These are phyloP conservation scores for Mungos mungo DNA, from an alignment of 2,113 vertebrate species.

Conservation along the genomic window DNA sequence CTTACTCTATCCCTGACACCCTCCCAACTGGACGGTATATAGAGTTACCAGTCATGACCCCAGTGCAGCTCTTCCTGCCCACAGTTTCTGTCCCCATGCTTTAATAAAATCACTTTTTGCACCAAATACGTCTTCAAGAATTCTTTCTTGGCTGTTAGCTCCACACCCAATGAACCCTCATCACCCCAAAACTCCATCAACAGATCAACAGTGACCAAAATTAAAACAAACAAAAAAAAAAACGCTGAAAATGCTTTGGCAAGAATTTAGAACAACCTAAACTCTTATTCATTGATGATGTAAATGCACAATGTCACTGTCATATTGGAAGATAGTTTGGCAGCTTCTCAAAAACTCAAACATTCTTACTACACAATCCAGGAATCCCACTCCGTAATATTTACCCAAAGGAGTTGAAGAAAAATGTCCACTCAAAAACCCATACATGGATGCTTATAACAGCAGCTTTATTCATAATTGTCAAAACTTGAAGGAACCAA, in stretches of 20 bases:
- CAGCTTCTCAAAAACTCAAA: neutral
- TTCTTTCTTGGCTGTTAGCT: too few relatives aligned
- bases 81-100: too few relatives aligned
- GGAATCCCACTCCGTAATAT: neutral
- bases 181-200: too few relatives aligned
- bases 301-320: neutral
- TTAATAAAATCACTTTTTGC: too few relatives aligned
- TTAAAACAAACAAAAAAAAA: too few relatives aligned
- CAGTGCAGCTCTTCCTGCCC: too few relatives aligned
- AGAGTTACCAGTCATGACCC: too few relatives aligned
- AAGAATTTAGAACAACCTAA: neutral
- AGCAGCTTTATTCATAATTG: neutral
- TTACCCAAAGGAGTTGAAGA: neutral
- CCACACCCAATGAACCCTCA: too few relatives aligned
- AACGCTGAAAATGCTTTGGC: neutral
- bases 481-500: neutral
- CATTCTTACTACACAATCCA: neutral
- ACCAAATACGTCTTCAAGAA: too few relatives aligned
- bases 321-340: neutral
- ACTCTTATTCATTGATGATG: neutral
- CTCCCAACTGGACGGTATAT: too few relatives aligned
- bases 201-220: too few relatives aligned
- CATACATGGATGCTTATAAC: neutral
- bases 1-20: too few relatives aligned
- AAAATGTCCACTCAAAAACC: neutral